phyloP scores from a whole-genome alignment of 92 coral and sea anemone genomes.

The Palythoa grandiflora region DNA sequence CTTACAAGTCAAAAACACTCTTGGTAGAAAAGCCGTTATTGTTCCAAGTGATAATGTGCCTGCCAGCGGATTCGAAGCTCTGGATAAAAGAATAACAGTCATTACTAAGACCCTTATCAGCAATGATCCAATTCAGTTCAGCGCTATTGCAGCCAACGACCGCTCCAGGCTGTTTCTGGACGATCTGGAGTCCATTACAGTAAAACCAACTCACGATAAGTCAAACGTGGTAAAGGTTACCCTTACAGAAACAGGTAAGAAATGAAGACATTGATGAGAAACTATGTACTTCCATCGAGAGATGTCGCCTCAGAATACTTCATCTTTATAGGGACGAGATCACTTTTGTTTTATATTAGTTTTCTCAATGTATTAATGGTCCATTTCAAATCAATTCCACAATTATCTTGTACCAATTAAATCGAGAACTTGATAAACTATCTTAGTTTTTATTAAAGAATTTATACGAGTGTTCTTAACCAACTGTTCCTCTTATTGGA shows the following conservation, averaged over 20 bases:
- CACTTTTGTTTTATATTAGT: too few species aligned
- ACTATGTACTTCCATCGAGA: too few species aligned
- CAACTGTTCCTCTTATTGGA: too few species aligned
- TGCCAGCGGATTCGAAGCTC: constrained; percentile 79
- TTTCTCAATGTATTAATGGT: too few species aligned
- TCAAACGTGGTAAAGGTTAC: constrained; percentile 63
- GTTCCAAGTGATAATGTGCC: constrained; percentile 82
- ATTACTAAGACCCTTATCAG: constrained; percentile 70
- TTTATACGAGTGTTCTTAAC: too few species aligned
- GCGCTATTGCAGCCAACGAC: constrained; percentile 71
- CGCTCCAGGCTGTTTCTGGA: constrained; percentile 71
- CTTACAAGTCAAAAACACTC: constrained; percentile 70
- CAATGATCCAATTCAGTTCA: constrained; percentile 58
- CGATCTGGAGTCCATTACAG: constrained; percentile 69
- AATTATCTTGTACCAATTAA: too few species aligned
- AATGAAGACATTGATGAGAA: not conserved
- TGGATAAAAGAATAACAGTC: constrained; percentile 45
- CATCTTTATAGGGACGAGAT: too few species aligned
- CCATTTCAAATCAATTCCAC: too few species aligned
- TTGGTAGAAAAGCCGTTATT: constrained; percentile 68
- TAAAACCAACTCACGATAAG: constrained; percentile 72
- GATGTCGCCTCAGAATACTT: too few species aligned
- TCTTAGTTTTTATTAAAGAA: too few species aligned
- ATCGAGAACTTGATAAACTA: too few species aligned
- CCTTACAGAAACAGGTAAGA: constrained; percentile 77